Evolutionary conservation across 2,888 invertebrate species (phyloP).

Genomic region (Scrobipalpa costella): DNA sequence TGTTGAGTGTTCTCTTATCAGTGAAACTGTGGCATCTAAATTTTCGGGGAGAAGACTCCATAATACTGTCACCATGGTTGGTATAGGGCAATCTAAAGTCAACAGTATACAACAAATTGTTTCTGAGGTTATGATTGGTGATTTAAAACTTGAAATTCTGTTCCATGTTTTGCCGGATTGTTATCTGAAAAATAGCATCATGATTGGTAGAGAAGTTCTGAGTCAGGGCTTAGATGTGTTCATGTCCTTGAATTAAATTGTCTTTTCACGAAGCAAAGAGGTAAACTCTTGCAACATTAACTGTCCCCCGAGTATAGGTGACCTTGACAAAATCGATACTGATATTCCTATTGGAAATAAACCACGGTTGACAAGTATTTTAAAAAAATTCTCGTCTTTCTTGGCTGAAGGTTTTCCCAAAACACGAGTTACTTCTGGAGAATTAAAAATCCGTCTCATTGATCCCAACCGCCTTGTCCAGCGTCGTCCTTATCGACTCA

Average conservation of each 20-base stretch:
- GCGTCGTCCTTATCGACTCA: conserved; percentile 26
- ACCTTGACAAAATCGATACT: neutral
- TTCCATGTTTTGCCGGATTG: neutral
- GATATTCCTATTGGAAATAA: neutral
- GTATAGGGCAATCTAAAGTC: no score
- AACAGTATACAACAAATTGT: no score
- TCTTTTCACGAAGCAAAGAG: neutral
- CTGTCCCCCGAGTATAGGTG: no score
- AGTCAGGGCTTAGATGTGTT: neutral
- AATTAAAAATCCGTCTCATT: conserved; percentile 23
- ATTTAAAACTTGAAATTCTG: no score
- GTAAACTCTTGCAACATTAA: neutral
- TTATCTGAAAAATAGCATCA: neutral
- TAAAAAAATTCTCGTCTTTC: neutral
- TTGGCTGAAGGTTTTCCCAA: conserved; percentile 23
- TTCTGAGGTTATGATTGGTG: no score
- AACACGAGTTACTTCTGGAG: conserved; percentile 20
- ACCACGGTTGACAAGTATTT: neutral
- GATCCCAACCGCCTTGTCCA: conserved; percentile 29
- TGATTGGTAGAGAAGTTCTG: neutral
- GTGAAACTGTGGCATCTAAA: no score
- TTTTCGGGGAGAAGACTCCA: no score
- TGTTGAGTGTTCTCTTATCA: no score
- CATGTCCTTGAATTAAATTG: neutral
- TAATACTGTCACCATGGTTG: no score